Percentiles rank a stretch among this genome's conserved stretches.
Evolutionary conservation across 2,888 invertebrate species (phyloP).

Genomic region (Dasysyrphus tricinctus): DNA sequence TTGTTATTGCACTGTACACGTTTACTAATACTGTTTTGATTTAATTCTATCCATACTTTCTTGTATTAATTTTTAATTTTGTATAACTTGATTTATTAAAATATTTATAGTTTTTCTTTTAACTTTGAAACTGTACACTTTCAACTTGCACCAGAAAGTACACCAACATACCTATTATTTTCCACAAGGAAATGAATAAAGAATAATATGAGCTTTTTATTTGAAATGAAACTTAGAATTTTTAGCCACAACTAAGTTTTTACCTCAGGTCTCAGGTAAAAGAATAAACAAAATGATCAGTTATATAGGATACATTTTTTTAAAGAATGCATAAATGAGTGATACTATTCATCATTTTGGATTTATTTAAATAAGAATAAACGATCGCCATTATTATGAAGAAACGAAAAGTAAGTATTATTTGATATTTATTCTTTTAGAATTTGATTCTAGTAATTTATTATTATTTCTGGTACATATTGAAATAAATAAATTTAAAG

Average conservation of each 20-base stretch:
- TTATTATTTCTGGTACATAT: no score
- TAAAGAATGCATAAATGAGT: not conserved
- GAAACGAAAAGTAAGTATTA: not conserved
- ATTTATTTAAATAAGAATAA: not conserved
- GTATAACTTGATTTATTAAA: not conserved
- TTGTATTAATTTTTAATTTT: not conserved
- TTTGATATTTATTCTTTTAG: not conserved
- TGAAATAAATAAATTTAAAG: no score
- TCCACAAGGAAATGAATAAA: not conserved
- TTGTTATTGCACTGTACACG: not conserved
- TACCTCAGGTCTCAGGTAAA: not conserved
- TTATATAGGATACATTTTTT: no score
- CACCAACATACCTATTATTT: not conserved
- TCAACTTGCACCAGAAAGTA: slow-evolving; percentile 62
- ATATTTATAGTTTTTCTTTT: not conserved
- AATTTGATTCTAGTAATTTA: not conserved
- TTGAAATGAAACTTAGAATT: not conserved
- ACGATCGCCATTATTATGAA: not conserved
- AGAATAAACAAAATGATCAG: not conserved
- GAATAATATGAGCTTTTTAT: no score
- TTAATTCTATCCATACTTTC: not conserved
- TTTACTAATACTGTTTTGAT: not conserved
- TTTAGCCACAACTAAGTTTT: not conserved
- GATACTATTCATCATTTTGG: no score
- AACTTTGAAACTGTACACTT: slow-evolving; percentile 40